Evolutionary conservation across 2,113 vertebrate species (phyloP), one percentile per base, ranked within the genome.

Genomic region (Grammomys surdaster): DNA sequence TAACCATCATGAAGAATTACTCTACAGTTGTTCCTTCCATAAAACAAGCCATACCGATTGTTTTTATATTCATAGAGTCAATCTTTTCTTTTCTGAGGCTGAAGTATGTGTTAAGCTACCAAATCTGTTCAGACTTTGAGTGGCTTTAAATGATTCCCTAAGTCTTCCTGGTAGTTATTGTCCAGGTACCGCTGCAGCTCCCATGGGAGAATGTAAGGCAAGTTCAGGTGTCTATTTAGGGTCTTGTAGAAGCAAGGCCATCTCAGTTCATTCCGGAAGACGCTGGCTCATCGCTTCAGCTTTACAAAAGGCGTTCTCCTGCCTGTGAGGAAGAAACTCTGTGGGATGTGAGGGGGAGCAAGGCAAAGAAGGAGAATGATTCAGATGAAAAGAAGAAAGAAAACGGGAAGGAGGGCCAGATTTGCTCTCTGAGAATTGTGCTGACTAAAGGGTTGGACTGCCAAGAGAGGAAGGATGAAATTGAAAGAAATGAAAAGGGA

Each of bases 101-200:
- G 85, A 97, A 97, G 94, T 96, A 88, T 90, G 92, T 90, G 95
- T 96, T 95, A 86, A 95, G 95, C 54, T 95, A 93, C 92, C 87
- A 86, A 75, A 75, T 95, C 80, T 94, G 80, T 78, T 97, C 54
- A 95, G 67, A 94, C 33, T 93, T 77, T 63, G 43, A 87, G 46
- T 88, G 72, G 24, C 58, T 97, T 97, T 93, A 72, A 86, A 73
- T 93, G 77, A 51, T 88, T 76, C 43, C 76, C 46, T 28, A 63
- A 90, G 82, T 89, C 90, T 96, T 88, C 95, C 7, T 28, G 56
- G 75, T 73, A 95, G 69, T 75, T 73, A 76, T 75, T 40, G 33
- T 69, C 43, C 11, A 43, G 73, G 36, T 1, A 40, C 33, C 48
- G 6, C 65, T 10, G 24, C 82, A 76, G 60, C 22, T 60, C 24